phyloP scores from a whole-genome alignment of 2,113 vertebrate genomes.

The Mobula birostris region DNA sequence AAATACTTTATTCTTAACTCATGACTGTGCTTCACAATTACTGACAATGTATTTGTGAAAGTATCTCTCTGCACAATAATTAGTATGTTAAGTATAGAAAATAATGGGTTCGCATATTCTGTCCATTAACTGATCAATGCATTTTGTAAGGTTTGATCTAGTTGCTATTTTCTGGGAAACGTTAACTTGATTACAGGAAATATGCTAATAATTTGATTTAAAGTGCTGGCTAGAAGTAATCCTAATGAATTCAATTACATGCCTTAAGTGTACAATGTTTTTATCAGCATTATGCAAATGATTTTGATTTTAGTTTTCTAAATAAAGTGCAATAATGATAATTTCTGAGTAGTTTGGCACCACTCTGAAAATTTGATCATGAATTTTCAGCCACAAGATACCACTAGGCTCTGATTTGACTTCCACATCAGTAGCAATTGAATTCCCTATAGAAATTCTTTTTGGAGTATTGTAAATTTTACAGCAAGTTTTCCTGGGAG shows the following conservation, averaged over 20 bases:
- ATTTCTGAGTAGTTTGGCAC: no score
- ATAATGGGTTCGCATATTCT: neutral
- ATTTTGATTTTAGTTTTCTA: no score
- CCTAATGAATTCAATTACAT: neutral
- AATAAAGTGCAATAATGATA: no score
- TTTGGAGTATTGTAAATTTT: no score
- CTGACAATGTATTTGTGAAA: neutral
- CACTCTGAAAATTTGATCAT: no score
- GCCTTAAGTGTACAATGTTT: no score
- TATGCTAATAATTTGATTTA: neutral
- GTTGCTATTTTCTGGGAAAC: neutral
- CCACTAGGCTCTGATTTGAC: no score
- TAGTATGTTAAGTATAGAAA: neutral
- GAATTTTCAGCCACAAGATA: no score
- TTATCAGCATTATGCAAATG: no score
- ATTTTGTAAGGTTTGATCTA: neutral
- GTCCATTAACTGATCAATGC: neutral
- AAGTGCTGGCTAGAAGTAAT: neutral
- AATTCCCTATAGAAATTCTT: no score
- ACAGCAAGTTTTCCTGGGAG: no score
- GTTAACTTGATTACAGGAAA: neutral
- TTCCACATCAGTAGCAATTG: no score
- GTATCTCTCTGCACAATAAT: neutral
- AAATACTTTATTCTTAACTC: conserved; percentile 6
- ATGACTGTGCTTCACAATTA: neutral